Base-by-base conservation (phyloP, 2,888 invertebrate genomes). In the Mayetiola destructor region DNA sequence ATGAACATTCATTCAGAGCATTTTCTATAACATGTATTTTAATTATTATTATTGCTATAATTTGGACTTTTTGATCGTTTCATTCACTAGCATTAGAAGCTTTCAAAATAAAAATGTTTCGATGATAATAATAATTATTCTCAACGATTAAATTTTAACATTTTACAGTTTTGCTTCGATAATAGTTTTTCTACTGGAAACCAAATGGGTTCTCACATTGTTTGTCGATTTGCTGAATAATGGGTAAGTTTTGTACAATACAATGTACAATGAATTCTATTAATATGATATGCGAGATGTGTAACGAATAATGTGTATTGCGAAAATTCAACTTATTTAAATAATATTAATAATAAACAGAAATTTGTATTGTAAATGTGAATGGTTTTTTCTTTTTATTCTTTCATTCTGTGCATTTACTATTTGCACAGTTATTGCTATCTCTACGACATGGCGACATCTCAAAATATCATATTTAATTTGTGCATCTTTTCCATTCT, bases 171-270 rank as follows among this genome's bases (percentile, higher is more conserved):
- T 76, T 62, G 75, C 75, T 57, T 76, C 80, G 57, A 68, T 73
- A 36, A 63, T 79, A 63, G 73, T 80, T 60, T 76, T 81, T 63
- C 73, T 80, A 64, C 71, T 80, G 60, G 82, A 82, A 72, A 75
- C 79, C 58, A 78, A 80, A 59, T 82, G 82, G 81, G 77, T 78
- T 58, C 73, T 80, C 64, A 79, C 79, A 40, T 69, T 81, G 58
- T 81, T 81, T 67, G 71, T 81, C 59, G 78, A 79, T 63, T 72
- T 80, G 29, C 64, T 68, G 58, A 68, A 66, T 62, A 66, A 65
- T 58, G 69, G 65, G 70, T 70, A 64, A 67, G 64, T 65, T 40
- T 57, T 40, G 39, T 10, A 16, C 16, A 39, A 16, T 16, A 39
- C 20, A 39, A 16, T 39, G 39, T 39, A 39, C n/a, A n/a, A 53